phyloP scores from a whole-genome alignment of 2,797 vertebrate genomes.

The Bucorvus abyssinicus region DNA sequence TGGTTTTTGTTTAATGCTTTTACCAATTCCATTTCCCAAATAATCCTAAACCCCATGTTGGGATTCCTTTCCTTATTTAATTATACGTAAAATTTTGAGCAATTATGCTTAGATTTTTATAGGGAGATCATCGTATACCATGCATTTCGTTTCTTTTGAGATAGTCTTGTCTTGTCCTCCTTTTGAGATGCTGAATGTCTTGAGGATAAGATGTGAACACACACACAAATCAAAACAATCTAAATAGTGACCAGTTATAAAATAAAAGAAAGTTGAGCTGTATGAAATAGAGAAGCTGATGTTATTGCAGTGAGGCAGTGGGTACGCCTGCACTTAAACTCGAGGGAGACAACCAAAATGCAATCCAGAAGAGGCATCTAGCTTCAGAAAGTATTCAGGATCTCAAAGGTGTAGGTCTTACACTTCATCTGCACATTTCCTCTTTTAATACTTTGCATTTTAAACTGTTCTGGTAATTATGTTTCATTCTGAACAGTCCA shows the following conservation, averaged over 20 bases:
- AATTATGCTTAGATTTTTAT: neutral
- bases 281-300: neutral
- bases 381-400: neutral
- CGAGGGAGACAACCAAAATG: neutral
- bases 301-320: neutral
- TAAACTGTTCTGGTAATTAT: neutral
- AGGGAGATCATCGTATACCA: neutral
- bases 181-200: neutral
- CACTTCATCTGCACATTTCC: neutral
- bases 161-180: neutral
- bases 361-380: neutral
- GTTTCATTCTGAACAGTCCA: neutral
- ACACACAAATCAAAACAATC: neutral
- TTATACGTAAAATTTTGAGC: neutral
- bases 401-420: neutral
- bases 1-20: conserved; percentile 1
- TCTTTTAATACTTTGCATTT: neutral
- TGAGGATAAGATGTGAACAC: neutral
- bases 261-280: neutral
- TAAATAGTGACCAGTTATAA: neutral
- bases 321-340: neutral
- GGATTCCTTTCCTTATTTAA: conserved; percentile 10
- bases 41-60: neutral
- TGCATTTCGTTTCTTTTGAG: neutral
- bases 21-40: neutral